Base-by-base conservation (phyloP, 2,797 vertebrate genomes). In the Sebastes elongatus region DNA sequence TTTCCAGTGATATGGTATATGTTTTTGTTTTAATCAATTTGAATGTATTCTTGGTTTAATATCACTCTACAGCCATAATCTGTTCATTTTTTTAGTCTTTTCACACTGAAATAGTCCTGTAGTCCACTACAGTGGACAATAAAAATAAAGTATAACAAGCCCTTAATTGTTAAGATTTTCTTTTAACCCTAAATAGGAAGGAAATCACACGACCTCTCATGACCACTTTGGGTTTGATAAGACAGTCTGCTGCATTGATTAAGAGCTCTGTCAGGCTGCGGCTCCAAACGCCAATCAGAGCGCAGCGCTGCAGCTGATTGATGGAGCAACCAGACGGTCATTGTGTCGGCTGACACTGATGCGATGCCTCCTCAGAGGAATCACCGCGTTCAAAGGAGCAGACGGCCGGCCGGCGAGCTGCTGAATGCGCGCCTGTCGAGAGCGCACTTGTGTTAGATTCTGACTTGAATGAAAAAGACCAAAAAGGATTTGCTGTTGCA, bases 321-420 rank as follows among this genome's bases (percentile, higher is more conserved):
- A 94, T 94, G 93, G 91, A 91, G 70, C 94, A 85, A 93, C 88
- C 91, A 93, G 92, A 92, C 88, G 66, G 82, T 88, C 82, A 89
- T 95, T 94, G 93, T 94, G 91, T 74, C 71, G 4, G 57, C 38
- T 94, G 94, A 94, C 92, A 92, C 80, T 91, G 93, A 93, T 92
- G 90, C 85, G 90, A 88, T 92, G 86, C 91, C 88, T 94, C 90
- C 92, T 92, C 81, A 86, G 90, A 81, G 72, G 81, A 93, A 92
- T 90, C 93, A 86, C 76, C 27, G 89, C 88, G 89, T 93, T 93
- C 90, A 86, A 86, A 85, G 84, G 79, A 82, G 87, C 92, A 93
- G 91, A 93, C 92, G 90, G 84, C 35, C 20, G 49, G 20, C 20
- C 49, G 42, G 14, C 20, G 76, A 76, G 89, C 85, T 78, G 85